These are phyloP conservation scores for Cheirogaleus major DNA, from an alignment of 2,797 vertebrate genomes.

Conservation along the genomic window DNA sequence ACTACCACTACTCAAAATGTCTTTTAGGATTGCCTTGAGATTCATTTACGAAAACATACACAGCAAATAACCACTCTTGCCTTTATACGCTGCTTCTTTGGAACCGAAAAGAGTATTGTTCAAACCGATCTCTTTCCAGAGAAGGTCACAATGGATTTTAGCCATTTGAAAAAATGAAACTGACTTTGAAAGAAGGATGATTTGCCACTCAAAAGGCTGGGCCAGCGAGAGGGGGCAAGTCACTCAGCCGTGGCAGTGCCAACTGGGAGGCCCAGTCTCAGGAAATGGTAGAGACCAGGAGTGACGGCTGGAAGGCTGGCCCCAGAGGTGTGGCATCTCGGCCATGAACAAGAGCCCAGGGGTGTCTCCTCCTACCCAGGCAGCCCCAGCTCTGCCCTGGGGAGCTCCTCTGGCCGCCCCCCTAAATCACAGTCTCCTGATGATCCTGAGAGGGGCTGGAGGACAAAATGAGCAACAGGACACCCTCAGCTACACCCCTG, in stretches of 20 bases:
- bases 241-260: neutral
- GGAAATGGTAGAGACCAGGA: neutral
- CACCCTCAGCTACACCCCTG: neutral
- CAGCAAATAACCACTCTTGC: neutral
- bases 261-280: no score
- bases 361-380: neutral
- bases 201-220: neutral
- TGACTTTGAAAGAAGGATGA: neutral
- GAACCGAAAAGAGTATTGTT: neutral
- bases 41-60: neutral
- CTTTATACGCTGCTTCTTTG: neutral
- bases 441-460: neutral
- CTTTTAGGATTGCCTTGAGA: neutral
- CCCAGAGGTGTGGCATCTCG: neutral
- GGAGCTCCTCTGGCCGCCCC: no score
- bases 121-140: neutral
- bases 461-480: neutral
- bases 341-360: neutral
- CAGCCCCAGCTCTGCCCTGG: neutral
- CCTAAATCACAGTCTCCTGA: neutral
- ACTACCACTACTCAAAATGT: neutral
- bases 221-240: neutral
- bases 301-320: neutral
- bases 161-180: neutral
- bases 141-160: neutral